Evolutionary conservation across 2,888 invertebrate genomes (phyloP).

Genomic region (Drosophila affinis): DNA sequence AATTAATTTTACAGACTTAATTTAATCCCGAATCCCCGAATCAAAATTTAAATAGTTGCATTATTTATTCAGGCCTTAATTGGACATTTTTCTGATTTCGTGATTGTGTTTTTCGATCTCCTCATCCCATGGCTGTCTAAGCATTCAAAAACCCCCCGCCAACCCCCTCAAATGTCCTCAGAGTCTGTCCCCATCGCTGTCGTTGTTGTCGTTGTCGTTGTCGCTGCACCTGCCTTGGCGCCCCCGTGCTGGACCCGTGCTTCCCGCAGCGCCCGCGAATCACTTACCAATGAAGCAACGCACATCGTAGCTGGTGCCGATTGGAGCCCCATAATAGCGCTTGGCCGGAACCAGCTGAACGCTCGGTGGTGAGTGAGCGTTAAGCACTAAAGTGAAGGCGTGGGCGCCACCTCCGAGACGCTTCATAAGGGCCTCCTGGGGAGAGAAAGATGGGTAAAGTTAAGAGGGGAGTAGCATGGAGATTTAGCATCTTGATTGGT

Average conservation of each 20-base stretch:
- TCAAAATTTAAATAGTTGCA: no score
- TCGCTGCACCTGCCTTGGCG: not conserved
- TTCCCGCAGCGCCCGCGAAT: not conserved
- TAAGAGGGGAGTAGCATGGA: not conserved
- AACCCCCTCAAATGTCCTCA: no score
- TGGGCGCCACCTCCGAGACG: slow-evolving; percentile 91
- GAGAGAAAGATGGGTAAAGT: slow-evolving; percentile 45
- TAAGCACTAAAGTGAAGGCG: slow-evolving; percentile 92
- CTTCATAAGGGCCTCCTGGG: slow-evolving; percentile 91
- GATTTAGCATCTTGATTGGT: slow-evolving; percentile 49
- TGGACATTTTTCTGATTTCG: no score
- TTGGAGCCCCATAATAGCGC: slow-evolving; percentile 95
- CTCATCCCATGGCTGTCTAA: no score
- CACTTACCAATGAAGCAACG: slow-evolving; percentile 92
- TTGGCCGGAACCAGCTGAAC: slow-evolving; percentile 95
- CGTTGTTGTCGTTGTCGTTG: not conserved
- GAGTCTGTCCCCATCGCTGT: not conserved
- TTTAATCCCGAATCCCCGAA: no score
- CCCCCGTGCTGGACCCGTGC: not conserved
- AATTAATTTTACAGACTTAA: no score
- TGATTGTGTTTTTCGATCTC: no score
- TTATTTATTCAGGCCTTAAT: no score
- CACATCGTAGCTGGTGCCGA: slow-evolving; percentile 95
- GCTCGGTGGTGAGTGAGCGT: slow-evolving; percentile 94
- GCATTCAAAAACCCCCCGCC: no score